Evolutionary conservation across 2,888 invertebrate species (phyloP).

Genomic region (Drosophila hamatofila): DNA sequence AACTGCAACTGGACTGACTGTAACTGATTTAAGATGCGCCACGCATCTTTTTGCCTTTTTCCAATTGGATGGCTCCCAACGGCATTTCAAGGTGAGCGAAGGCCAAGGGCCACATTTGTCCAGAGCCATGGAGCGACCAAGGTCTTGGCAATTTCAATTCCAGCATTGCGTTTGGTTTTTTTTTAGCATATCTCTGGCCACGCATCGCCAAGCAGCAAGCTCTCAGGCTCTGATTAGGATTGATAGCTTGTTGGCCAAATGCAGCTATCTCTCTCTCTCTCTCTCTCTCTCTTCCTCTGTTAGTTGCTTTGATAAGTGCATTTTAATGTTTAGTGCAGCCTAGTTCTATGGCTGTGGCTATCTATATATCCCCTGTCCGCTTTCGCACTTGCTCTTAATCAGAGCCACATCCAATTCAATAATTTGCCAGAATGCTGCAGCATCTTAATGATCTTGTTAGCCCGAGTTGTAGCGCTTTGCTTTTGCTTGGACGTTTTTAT

Average conservation of each 20-base stretch:
- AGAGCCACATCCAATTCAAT: conserved; percentile 59
- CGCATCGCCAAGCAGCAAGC: conserved; percentile 30
- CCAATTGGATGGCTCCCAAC: conserved; percentile 48
- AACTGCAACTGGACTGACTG: conserved; percentile 43
- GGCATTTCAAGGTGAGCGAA: conserved; percentile 85
- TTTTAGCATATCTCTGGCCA: conserved; percentile 61
- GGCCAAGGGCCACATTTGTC: conserved; percentile 84
- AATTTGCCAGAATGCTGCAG: conserved; percentile 41
- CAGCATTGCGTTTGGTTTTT: conserved; percentile 62
- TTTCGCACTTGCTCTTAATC: conserved; percentile 53
- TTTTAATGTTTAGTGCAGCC: conserved; percentile 67
- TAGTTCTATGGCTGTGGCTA: neutral
- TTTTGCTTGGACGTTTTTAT: conserved; percentile 26
- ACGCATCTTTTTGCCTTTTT: conserved; percentile 36
- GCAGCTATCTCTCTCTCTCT: conserved; percentile 17
- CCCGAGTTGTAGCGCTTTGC: conserved; percentile 4
- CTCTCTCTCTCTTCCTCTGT: conserved; percentile 1
- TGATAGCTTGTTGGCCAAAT: conserved; percentile 57
- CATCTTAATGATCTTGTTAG: conserved; percentile 71
- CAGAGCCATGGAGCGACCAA: conserved; percentile 49
- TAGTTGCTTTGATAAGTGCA: conserved; percentile 66
- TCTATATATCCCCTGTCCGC: neutral
- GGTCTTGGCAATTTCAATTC: conserved; percentile 35
- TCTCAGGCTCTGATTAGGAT: conserved; percentile 67
- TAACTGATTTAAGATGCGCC: conserved; percentile 59